Evolutionary conservation across 1,140 invertebrate species (phyloP).

Genomic region (Brachionus plicatilis): DNA sequence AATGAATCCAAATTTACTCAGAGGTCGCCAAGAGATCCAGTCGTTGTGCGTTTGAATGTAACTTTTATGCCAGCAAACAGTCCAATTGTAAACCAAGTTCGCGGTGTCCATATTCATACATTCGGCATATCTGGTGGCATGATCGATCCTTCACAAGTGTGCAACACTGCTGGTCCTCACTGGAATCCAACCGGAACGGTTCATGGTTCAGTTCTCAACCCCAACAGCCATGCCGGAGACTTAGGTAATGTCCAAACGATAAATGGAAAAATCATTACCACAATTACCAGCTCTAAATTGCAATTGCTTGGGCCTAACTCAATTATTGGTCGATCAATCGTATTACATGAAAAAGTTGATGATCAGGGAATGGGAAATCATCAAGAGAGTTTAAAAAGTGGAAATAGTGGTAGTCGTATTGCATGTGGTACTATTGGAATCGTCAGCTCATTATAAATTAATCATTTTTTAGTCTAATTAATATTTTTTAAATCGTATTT

Average conservation of each 20-base stretch:
- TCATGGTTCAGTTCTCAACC: conserved; percentile 71
- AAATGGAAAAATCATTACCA: conserved; percentile 69
- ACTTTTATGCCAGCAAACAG: neutral
- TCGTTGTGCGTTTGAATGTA: neutral
- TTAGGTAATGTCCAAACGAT: conserved; percentile 77
- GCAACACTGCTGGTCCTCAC: conserved; percentile 67
- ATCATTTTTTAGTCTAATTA: neutral
- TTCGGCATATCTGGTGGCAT: conserved; percentile 78
- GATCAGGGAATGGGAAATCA: conserved; percentile 58
- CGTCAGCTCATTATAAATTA: neutral
- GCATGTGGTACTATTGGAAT: conserved; percentile 58
- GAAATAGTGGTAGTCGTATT: conserved; percentile 58
- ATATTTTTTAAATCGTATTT: neutral
- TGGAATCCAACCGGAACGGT: conserved; percentile 81
- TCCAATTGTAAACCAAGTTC: conserved; percentile 56
- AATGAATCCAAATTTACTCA: conserved; percentile 8
- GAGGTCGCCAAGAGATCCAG: neutral
- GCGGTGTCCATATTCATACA: conserved; percentile 94
- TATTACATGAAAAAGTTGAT: conserved; percentile 57
- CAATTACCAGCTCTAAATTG: conserved; percentile 69
- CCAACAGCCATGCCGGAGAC: conserved; percentile 73
- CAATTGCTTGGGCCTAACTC: conserved; percentile 69
- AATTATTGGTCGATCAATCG: conserved; percentile 77
- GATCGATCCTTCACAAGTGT: conserved; percentile 63
- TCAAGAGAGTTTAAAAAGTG: conserved; percentile 57